Evolutionary conservation across 2,797 vertebrate species (phyloP).

Genomic region (Miichthys miiuy): DNA sequence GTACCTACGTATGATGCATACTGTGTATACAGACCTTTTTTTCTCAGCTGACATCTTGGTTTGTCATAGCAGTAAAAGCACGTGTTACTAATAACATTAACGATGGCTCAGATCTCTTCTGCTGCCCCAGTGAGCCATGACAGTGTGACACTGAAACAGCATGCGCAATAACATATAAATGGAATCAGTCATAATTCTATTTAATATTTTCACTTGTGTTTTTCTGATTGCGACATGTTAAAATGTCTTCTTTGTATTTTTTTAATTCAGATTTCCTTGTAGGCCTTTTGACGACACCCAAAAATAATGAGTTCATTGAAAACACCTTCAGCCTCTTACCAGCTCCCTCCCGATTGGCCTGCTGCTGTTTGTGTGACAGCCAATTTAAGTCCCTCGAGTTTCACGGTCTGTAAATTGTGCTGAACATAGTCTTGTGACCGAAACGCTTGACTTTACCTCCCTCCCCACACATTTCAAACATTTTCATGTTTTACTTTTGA

Average conservation of each 20-base stretch:
- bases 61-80: not conserved
- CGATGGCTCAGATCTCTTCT: not conserved
- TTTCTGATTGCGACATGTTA: not conserved
- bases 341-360: constrained; percentile 33
- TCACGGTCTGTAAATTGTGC: not conserved
- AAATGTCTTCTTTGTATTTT: not conserved
- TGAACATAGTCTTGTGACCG: not conserved
- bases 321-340: constrained; percentile 13
- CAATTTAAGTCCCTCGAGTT: not conserved
- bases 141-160: not conserved
- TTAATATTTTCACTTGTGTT: not conserved
- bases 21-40: not conserved
- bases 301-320: constrained; percentile 10
- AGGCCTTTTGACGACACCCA: not conserved
- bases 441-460: no score
- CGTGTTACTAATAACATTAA: constrained; percentile 5
- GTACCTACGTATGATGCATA: not conserved
- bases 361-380: not conserved
- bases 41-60: not conserved
- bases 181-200: not conserved
- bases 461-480: no score
- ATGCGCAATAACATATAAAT: not conserved
- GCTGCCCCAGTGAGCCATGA: not conserved
- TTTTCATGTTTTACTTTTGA: not conserved
- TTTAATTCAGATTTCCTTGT: not conserved